Percentiles rank a stretch among this genome's conserved stretches.
phyloP scores from a whole-genome alignment of 2,797 vertebrate genomes.

The Crypturellus tataupa region DNA sequence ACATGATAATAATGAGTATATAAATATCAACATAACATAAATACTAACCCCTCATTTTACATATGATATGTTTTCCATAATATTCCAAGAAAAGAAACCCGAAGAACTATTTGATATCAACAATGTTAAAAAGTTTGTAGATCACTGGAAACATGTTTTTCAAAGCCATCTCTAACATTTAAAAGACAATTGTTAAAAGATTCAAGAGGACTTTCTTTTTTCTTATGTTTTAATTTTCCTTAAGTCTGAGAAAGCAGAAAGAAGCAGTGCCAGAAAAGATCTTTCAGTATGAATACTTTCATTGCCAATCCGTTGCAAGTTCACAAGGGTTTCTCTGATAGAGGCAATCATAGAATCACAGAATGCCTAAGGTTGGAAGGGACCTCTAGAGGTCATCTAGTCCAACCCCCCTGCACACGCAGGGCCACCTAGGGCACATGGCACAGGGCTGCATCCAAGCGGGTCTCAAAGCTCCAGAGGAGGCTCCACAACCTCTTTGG shows the following conservation, averaged over 20 bases:
- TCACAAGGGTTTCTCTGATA: not conserved
- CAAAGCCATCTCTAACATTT: not conserved
- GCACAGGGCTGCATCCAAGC: no score
- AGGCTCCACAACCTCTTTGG: no score
- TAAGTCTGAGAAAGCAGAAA: not conserved
- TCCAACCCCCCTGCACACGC: no score
- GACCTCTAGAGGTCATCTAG: no score
- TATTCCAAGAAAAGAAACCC: not conserved
- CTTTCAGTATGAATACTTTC: not conserved
- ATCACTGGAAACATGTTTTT: not conserved
- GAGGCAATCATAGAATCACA: not conserved
- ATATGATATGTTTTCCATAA: not conserved
- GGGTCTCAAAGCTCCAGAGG: no score
- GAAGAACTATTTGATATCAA: not conserved
- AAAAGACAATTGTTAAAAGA: not conserved
- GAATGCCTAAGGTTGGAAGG: no score
- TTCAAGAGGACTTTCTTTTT: not conserved
- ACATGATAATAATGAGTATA: not conserved
- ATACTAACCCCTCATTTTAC: not conserved
- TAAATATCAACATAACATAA: not conserved
- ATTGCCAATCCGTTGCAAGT: not conserved
- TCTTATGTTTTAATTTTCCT: not conserved
- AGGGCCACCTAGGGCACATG: no score
- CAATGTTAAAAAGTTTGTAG: not conserved
- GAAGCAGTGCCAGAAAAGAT: fast-evolving